These are phyloP conservation scores for Scaeva pyrastri DNA, from an alignment of 2,888 invertebrate species.

Conservation along the genomic window DNA sequence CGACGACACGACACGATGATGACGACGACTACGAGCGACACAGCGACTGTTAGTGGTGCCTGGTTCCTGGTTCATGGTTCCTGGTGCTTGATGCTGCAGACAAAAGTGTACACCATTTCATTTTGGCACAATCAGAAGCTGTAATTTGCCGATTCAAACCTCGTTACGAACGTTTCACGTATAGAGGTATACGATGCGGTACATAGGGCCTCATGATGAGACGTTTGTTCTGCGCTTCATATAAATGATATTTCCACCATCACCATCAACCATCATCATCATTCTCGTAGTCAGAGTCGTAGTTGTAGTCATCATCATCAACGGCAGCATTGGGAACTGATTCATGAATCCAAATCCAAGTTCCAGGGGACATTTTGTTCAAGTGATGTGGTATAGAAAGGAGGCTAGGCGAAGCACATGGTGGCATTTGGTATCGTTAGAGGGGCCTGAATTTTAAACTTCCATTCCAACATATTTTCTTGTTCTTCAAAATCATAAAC, in stretches of 20 bases:
- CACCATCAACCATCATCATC: conserved; percentile 69
- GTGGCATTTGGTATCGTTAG: background rate
- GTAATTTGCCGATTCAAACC: conserved; percentile 79
- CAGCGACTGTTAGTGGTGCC: conserved; percentile 30
- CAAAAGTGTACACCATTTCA: conserved; percentile 65
- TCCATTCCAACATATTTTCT: background rate
- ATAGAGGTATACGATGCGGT: background rate
- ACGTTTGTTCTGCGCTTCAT: conserved; percentile 77
- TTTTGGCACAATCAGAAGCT: conserved; percentile 78
- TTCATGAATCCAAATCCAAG: conserved; percentile 59
- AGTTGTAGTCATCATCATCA: conserved; percentile 27
- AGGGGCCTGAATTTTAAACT: conserved; percentile 2
- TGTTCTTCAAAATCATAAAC: no score
- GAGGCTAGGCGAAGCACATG: conserved; percentile 20
- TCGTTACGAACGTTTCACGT: conserved; percentile 79
- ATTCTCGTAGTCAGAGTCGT: conserved; percentile 42
- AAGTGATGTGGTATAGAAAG: conserved; percentile 11
- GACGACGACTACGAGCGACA: no score
- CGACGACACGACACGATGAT: no score
- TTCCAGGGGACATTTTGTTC: conserved; percentile 46
- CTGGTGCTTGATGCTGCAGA: conserved; percentile 26
- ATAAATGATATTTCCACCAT: conserved; percentile 75
- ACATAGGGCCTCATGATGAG: conserved; percentile 76
- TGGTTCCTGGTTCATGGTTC: background rate
- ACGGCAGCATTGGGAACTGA: conserved; percentile 50